A percentile compares a stretch with the other conserved stretches of the same genome.
Evolutionary conservation across 2,113 vertebrate species (phyloP).

Genomic region (Rana temporaria): DNA sequence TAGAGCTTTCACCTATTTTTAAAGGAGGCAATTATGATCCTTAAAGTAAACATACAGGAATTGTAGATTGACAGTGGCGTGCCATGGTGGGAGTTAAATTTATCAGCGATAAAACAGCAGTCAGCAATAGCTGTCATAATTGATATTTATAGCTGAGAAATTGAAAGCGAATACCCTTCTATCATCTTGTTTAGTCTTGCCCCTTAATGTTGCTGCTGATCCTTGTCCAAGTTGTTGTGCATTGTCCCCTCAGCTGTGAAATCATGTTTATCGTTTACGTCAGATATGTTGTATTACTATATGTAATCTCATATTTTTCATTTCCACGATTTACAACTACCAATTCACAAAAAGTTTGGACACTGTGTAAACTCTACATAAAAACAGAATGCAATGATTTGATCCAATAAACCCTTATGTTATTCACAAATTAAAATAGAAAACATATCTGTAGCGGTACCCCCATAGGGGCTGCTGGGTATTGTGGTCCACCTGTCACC

Average conservation of each 20-base stretch:
- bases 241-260: conserved; percentile 1
- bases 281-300: neutral
- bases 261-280: conserved; percentile 5
- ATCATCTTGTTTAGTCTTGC: conserved; percentile 53
- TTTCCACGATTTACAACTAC: no score
- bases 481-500: no score
- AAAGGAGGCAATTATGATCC: conserved; percentile 77
- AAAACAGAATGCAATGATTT: no score
- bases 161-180: conserved; percentile 26
- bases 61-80: conserved; percentile 50
- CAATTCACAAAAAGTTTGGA: no score
- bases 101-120: conserved; percentile 35
- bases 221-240: conserved; percentile 12
- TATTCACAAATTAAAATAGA: no score
- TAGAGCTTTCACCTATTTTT: conserved; percentile 92
- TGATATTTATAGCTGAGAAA: conserved; percentile 50
- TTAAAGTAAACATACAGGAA: conserved; percentile 71
- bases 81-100: conserved; percentile 48
- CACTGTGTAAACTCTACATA: no score
- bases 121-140: conserved; percentile 35
- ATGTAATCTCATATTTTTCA: neutral
- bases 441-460: no score
- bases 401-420: no score
- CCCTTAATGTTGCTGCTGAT: conserved; percentile 43
- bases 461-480: no score